phyloP scores from a whole-genome alignment of 2,113 vertebrate genomes.

The Gymnocephalus cernua region DNA sequence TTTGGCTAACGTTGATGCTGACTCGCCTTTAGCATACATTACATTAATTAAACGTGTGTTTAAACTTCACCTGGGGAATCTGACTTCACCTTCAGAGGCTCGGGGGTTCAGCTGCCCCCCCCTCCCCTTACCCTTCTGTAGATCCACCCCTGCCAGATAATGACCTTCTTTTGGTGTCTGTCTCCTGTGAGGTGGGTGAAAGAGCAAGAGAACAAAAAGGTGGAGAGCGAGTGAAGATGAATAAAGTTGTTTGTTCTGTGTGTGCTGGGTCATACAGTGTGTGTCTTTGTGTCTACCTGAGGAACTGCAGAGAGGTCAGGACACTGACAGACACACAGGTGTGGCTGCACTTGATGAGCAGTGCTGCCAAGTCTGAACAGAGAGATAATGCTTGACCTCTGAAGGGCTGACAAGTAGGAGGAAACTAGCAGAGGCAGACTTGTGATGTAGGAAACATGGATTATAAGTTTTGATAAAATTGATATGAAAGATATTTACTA shows the following conservation, averaged over 20 bases:
- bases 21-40: no score
- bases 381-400: slow-evolving; percentile 62
- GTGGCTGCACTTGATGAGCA: slow-evolving; percentile 59
- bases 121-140: no score
- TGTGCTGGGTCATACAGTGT: slow-evolving; percentile 56
- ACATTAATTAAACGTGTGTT: no score
- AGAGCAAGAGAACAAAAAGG: slow-evolving; percentile 40
- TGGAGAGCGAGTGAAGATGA: slow-evolving; percentile 57
- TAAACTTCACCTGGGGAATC: no score
- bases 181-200: slow-evolving; percentile 26
- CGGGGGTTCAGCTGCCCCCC: no score
- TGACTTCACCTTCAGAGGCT: no score
- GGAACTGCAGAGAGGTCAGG: slow-evolving; percentile 43
- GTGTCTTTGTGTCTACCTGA: slow-evolving; percentile 64
- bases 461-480: background rate
- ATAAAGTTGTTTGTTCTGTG: slow-evolving; percentile 72
- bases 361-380: slow-evolving; percentile 55
- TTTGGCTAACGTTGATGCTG: no score
- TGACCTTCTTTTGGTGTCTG: slow-evolving; percentile 41
- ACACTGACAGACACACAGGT: slow-evolving; percentile 76
- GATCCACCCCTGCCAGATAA: slow-evolving; percentile 49
- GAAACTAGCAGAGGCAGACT: background rate
- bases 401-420: background rate
- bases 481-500: background rate
- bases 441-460: background rate